Base-by-base conservation (phyloP, 2,797 vertebrate species). In the Cyclopterus lumpus region DNA sequence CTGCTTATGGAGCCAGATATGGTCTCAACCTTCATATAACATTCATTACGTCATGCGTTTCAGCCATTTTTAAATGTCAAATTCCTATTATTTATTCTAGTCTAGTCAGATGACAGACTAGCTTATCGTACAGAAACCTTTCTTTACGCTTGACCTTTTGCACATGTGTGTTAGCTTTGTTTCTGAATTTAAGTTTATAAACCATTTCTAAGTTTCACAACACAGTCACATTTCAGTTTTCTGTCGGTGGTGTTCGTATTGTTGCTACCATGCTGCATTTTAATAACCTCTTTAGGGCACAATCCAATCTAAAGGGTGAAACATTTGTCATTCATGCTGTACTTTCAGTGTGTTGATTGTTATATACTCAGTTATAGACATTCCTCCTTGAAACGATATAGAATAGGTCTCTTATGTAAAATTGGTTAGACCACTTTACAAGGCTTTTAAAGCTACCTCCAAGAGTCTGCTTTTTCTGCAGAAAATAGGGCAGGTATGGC, bases 1-100 rank as follows among this genome's bases (percentile, higher is more conserved):
- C 34, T 9, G 40, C 68, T 71, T 81, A 66, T 73, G 54, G 36
- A 69, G 75, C 58, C 58, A 61, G 59, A 67, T 78, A 78, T 68
- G 67, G 78, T 81, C 73, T 82, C 58, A 71, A 26, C 26, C 66
- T 71, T 87, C 64, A 79, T 58, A 81, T 67, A 81, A 58, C 60
- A 11, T n/a, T 69, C 18, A 66, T 87, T 82, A 76, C 83, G 55
- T 75, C 76, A 86, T 59, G 24, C 67, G 68, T 79, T 88, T 64
- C 69, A 58, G 55, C 69, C 78, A 73, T 90, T 89, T 88, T 75
- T 34, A 82, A 77, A 82, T 14, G 10, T 85, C 60, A 65, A 61
- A 71, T 30, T 30, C 15, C 24, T 55, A 30, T 55, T 49, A n/a
- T 51, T 49, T 16, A 6, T 30, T 28, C 24, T 16, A 54, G 6